These are phyloP conservation scores for Drosophila lacicola DNA, from an alignment of 2,888 invertebrate genomes.

Conservation along the genomic window DNA sequence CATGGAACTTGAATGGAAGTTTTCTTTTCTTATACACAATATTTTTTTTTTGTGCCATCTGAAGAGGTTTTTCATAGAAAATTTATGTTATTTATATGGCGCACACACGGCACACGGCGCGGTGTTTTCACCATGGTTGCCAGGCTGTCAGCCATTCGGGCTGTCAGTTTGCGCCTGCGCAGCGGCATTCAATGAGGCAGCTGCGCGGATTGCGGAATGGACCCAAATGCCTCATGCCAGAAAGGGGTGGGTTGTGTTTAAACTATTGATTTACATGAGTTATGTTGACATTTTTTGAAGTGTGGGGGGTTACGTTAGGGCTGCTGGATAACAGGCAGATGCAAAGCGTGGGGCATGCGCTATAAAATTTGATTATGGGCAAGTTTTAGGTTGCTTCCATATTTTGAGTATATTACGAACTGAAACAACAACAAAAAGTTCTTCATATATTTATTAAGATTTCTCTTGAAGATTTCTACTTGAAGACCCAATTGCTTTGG, in stretches of 20 bases:
- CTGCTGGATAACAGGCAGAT: conserved; percentile 23
- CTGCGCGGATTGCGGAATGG: conserved; percentile 63
- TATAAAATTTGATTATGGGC: not conserved
- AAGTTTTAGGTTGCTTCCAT: not conserved
- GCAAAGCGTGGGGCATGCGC: conserved; percentile 1
- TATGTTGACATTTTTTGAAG: conserved; percentile 50
- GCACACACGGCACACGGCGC: conserved; percentile 56
- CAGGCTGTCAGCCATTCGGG: conserved; percentile 21
- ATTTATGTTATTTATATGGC: conserved; percentile 62
- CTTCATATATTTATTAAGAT: no score
- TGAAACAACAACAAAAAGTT: no score
- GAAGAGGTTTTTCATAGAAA: conserved; percentile 67
- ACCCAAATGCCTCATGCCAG: conserved; percentile 50
- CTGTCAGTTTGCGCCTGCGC: conserved; percentile 35
- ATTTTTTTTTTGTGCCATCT: conserved; percentile 17
- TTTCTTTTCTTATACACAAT: conserved; percentile 44
- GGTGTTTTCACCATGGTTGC: conserved; percentile 47
- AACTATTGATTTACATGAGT: conserved; percentile 39
- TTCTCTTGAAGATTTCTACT: not conserved
- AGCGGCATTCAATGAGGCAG: conserved; percentile 44
- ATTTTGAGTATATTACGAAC: no score
- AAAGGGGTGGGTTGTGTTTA: conserved; percentile 48
- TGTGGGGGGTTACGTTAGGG: conserved; percentile 21
- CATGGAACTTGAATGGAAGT: conserved; percentile 64
- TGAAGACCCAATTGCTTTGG: conserved; percentile 14